A percentile compares a stretch with the other conserved stretches of the same genome.
These are phyloP conservation scores for Pardalotus punctatus DNA, from an alignment of 2,113 vertebrate species.

Conservation along the genomic window DNA sequence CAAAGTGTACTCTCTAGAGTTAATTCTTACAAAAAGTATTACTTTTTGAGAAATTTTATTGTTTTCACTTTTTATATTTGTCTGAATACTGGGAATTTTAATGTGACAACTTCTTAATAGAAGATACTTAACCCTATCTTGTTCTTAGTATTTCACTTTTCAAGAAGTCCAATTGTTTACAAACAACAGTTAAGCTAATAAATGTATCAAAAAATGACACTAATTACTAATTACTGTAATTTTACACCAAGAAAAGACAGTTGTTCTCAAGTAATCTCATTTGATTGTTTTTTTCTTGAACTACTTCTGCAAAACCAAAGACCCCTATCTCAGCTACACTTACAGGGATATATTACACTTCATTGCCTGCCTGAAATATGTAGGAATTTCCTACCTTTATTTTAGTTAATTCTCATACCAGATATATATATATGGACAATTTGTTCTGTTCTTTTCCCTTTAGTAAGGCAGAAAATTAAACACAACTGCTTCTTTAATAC, in stretches of 20 bases:
- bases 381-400: background rate
- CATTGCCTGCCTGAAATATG: background rate
- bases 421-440: background rate
- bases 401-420: background rate
- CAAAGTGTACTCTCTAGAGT: background rate
- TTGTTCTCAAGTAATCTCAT: background rate
- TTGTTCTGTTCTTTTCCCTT: background rate
- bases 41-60: background rate
- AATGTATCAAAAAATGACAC: background rate
- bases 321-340: background rate
- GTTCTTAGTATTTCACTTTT: background rate
- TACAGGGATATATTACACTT: background rate
- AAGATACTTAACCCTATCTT: background rate
- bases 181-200: background rate
- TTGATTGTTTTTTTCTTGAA: background rate
- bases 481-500: background rate
- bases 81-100: background rate
- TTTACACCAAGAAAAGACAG: background rate
- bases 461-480: slow-evolving; percentile 20
- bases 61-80: background rate
- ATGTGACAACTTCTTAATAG: background rate
- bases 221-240: background rate
- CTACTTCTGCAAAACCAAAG: background rate
- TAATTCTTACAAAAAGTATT: background rate
- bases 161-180: background rate